A percentile compares a stretch with the other conserved stretches of the same genome.
Evolutionary conservation across 2,888 invertebrate species (phyloP).

Genomic region (Calephelis perditalis): DNA sequence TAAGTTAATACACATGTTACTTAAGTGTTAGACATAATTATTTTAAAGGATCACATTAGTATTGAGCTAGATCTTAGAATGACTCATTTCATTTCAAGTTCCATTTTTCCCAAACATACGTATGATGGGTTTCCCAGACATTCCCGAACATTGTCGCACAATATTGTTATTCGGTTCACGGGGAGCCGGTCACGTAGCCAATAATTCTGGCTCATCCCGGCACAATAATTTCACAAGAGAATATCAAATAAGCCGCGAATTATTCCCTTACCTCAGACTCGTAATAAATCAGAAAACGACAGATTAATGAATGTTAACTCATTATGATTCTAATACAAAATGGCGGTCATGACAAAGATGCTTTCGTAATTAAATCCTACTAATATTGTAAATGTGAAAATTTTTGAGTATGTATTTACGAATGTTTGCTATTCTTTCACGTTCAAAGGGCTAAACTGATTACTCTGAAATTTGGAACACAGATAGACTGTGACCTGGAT

Average conservation of each 20-base stretch:
- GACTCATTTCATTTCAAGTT: neutral
- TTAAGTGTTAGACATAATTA: too few species aligned
- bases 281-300: slow-evolving; percentile 14
- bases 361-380: too few species aligned
- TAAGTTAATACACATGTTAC: too few species aligned
- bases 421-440: too few species aligned
- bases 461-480: too few species aligned
- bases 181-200: slow-evolving; percentile 59
- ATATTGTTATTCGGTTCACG: slow-evolving; percentile 61
- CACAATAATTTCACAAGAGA: slow-evolving; percentile 58
- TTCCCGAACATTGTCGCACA: slow-evolving; percentile 5
- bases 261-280: slow-evolving; percentile 26
- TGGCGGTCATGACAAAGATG: neutral
- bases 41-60: too few species aligned
- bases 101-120: neutral
- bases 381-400: neutral
- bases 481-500: too few species aligned
- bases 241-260: slow-evolving; percentile 53
- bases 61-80: neutral
- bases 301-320: slow-evolving; percentile 6
- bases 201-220: slow-evolving; percentile 47
- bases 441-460: too few species aligned
- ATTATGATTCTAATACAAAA: slow-evolving; percentile 7
- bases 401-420: too few species aligned
- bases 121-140: slow-evolving; percentile 1